A percentile compares a stretch with the other conserved stretches of the same genome.
These are phyloP conservation scores for Hyla sarda DNA, from an alignment of 2,113 vertebrate genomes.

Conservation along the genomic window DNA sequence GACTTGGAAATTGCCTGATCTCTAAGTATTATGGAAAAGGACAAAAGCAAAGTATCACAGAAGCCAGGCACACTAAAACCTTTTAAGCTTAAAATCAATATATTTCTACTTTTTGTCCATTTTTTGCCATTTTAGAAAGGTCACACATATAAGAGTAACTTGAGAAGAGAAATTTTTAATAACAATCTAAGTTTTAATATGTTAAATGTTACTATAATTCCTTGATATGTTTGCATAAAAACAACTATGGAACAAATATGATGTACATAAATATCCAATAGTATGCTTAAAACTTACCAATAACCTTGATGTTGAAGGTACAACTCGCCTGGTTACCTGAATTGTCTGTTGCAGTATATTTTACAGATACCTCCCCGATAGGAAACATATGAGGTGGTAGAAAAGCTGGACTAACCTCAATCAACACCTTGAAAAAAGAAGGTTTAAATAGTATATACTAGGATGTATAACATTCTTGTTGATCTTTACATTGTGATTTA, in stretches of 20 bases:
- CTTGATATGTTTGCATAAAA: not conserved
- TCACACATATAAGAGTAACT: no score
- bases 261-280: not conserved
- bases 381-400: conserved; percentile 88
- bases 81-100: not conserved
- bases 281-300: conserved; percentile 79
- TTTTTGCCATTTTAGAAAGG: not conserved
- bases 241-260: not conserved
- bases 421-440: conserved; percentile 75
- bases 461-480: not conserved
- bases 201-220: not conserved
- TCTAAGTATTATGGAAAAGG: not conserved
- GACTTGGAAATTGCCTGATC: not conserved
- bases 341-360: conserved; percentile 83
- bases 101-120: not conserved
- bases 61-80: not conserved
- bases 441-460: not conserved
- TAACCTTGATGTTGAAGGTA: conserved; percentile 87
- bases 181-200: not conserved
- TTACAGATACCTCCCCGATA: conserved; percentile 84
- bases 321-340: conserved; percentile 90
- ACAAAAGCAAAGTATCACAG: not conserved
- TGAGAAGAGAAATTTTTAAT: no score
- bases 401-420: conserved; percentile 88
- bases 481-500: not conserved